Evolutionary conservation across 2,888 invertebrate genomes (phyloP), one percentile per base, ranked within the genome.

Genomic region (Allophyes oxyacanthae): DNA sequence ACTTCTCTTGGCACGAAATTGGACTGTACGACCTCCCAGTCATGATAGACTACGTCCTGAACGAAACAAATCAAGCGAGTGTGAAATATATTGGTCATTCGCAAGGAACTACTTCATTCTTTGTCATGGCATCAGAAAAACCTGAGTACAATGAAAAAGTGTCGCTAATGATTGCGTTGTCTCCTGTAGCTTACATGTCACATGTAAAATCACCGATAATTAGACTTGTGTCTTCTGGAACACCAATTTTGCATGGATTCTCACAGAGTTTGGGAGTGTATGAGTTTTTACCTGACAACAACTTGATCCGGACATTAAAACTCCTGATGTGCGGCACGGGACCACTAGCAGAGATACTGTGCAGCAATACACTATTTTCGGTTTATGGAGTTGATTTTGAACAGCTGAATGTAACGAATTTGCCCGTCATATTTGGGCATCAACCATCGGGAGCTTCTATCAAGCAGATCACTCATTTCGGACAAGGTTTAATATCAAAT

Each of bases 1-100:
- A 95, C 44, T 96, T 96, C 66, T 97, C 97, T 43, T 98, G 96
- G 96, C 97, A 98, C 82, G 96, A 98, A 82, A 97, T 98, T 79
- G 97, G 96, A 0, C 81, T 90, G 13, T 95, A 94, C 74, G 98
- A 99, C 84, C 78, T 98, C 1, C 97, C 98, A 3, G 96, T 97
- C 0, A 96, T 96, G 91, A 96, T 99, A 30, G 97, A 98, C 78
- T 95, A 96, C 77, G 91, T 96, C 0, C 81, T 96, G 0, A 72
- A 87, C 0, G 52, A 63, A 5, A 97, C 96, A 0, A 88, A 92
- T 0, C 83, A 92, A 33, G 59, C 87, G 3, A 86, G 94, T n/a
- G 46, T 97, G 0, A 94, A 95, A 66, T 97, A 96, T 80, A 86
- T 96, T 6, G 97, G 97, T 0, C 96, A 97, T 83, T 97, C 96